A percentile compares a stretch with the other conserved stretches of the same genome.
These are phyloP conservation scores for Pseudochirops corinnae DNA, from an alignment of 2,797 vertebrate genomes.

Conservation along the genomic window DNA sequence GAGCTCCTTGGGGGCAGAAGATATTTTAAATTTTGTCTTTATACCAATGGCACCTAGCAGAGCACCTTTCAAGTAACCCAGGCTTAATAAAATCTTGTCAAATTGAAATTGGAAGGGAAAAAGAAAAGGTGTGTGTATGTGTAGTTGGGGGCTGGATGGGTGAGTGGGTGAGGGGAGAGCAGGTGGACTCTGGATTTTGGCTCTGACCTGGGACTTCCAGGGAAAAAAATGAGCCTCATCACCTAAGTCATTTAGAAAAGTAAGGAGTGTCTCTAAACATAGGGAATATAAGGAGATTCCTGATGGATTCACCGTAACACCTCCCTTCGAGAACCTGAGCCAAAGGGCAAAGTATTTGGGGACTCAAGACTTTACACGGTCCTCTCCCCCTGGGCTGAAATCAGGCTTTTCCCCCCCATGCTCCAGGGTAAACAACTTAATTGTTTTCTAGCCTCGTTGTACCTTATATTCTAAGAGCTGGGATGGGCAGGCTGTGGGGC, in stretches of 20 bases:
- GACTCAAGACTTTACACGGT: not conserved
- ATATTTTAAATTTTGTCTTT: not conserved
- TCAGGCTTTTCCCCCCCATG: not conserved
- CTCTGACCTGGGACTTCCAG: not conserved
- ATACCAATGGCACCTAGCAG: not conserved
- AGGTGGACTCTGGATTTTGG: not conserved
- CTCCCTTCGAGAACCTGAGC: not conserved
- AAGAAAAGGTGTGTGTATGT: not conserved
- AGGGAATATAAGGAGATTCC: not conserved
- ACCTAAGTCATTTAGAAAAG: not conserved
- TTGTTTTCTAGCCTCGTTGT: not conserved
- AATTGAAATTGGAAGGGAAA: not conserved
- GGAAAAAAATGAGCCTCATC: not conserved
- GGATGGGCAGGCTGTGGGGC: not conserved
- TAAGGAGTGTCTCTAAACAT: not conserved
- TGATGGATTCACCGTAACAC: not conserved
- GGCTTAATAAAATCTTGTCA: not conserved
- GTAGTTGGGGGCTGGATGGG: not conserved
- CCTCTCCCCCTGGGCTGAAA: not conserved
- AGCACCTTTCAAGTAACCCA: not conserved
- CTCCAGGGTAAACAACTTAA: not conserved
- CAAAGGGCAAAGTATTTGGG: not conserved
- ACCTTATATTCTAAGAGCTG: not conserved
- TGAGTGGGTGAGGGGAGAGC: no score
- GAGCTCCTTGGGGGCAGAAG: not conserved